phyloP scores from a whole-genome alignment of 2,113 vertebrate species.

The Apodemus speciosus region DNA sequence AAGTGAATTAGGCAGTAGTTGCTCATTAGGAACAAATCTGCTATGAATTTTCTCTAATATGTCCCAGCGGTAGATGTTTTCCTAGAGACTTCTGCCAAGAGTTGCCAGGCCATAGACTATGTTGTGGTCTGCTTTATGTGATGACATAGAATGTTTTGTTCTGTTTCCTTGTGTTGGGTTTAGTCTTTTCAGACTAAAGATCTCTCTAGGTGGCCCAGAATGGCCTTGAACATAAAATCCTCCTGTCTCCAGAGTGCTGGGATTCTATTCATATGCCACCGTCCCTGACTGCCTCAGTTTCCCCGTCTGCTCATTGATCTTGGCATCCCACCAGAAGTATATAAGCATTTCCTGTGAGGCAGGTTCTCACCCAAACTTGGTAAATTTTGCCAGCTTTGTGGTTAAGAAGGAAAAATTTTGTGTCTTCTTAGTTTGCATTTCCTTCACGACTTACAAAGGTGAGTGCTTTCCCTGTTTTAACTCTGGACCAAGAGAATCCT shows the following conservation, averaged over 20 bases:
- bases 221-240: neutral
- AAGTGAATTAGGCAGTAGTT: neutral
- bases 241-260: neutral
- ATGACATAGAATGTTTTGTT: neutral
- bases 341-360: neutral
- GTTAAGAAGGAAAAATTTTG: neutral
- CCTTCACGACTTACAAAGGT: neutral
- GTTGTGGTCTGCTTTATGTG: neutral
- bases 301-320: neutral
- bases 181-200: neutral
- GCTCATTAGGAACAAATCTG: neutral
- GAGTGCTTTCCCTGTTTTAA: neutral
- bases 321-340: neutral
- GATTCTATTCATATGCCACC: too few relatives aligned
- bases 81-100: neutral
- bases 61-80: neutral
- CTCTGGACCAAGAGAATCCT: neutral
- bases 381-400: neutral
- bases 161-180: neutral
- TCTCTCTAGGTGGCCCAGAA: neutral
- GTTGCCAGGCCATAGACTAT: neutral
- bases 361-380: neutral
- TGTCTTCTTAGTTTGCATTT: neutral
- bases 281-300: neutral
- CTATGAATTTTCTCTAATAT: neutral